Evolutionary conservation across 1,140 invertebrate species (phyloP), one percentile per base, ranked within the genome.

Genomic region (Sipha flava): DNA sequence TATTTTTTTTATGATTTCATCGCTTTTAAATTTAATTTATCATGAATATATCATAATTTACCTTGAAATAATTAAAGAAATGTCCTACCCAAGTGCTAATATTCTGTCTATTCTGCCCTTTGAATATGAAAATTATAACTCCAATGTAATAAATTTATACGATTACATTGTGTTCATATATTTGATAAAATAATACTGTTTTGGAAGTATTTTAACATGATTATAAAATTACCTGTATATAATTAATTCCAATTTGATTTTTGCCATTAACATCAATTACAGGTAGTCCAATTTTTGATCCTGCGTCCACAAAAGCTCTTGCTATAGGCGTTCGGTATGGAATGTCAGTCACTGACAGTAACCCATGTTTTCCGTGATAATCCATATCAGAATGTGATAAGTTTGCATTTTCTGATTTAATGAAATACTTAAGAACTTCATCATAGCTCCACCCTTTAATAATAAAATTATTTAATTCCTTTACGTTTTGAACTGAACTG

Each of bases 321-420:
- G 86, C 83, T 34, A 93, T 83, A 7, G 87, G 87, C 2, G 91
- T 90, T n/a, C 86, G 87, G 81, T 88, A 93, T 6, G 90, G 88
- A 1, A 90, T 86, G 80, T 90, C 87, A 79, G 90, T 88, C 0
- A 93, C 90, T 82, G 91, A 89, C 73, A 93, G 83, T 80, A 90
- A 90, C 0, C 93, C 93, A 12, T 88, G 86, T 62, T 83, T 86
- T 0, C 90, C 89, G 70, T 86, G 85, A 47, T 80, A 81, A 4
- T 5, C 37, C 6, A 2, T 45, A 4, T 80, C 81, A 2, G 52
- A 31, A 5, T 43, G 10, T 21, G 81, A 52, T 3, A 81, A 29
- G 14, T 54, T 40, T 18, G 80, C 57, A 40, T 86, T 84, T 84
- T 88, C 87, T 0, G 85, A 84, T 82, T 87, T 88, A n/a, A 84